Base-by-base conservation (phyloP, 2,888 invertebrate species). In the Axea sp. region DNA sequence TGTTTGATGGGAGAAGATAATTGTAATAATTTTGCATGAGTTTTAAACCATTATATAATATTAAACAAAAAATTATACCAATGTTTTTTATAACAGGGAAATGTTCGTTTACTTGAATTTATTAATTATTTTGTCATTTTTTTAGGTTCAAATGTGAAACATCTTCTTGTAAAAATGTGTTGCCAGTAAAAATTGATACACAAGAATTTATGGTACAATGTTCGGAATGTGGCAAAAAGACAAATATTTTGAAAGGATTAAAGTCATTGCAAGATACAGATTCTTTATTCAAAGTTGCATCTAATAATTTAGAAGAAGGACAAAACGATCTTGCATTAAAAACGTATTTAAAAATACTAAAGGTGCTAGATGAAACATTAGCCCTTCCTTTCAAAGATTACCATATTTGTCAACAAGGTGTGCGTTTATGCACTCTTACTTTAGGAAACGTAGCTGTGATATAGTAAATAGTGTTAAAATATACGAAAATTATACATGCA, bases 221-320 rank as follows among this genome's bases (percentile, higher is more conserved):
- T 76, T 89, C 90, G 0, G 89, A 91, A 8, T 94, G 94, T 78
- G 90, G 90, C 5, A 91, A 92, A 77, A 89, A 89, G 80, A 94
- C 92, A 0, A 94, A 94, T 82, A 92, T 95, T 49, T 87, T 94
- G 19, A 93, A 92, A 80, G 93, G 94, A 2, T 87, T 95, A 5
- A 94, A 94, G 87, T 90, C 92, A 14, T 88, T 94, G 80, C 94
- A 94, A 91, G 94, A 94, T 77, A 94, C 94, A 0, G 94, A 93
- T 81, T 89, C 90, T 82, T 88, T 93, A 84, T 92, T 91, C 77
- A 91, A 91, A 68, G 88, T 91, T 0, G 94, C 92, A 0, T 90
- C 90, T 51, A 89, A 89, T 22, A 87, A 91, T 4, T 90, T 92
- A 85, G 90, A 92, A 77, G 89, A 90, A 37, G 92, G 92, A 0